Evolutionary conservation across 2,888 invertebrate genomes (phyloP).

Genomic region (Emesis furor): DNA sequence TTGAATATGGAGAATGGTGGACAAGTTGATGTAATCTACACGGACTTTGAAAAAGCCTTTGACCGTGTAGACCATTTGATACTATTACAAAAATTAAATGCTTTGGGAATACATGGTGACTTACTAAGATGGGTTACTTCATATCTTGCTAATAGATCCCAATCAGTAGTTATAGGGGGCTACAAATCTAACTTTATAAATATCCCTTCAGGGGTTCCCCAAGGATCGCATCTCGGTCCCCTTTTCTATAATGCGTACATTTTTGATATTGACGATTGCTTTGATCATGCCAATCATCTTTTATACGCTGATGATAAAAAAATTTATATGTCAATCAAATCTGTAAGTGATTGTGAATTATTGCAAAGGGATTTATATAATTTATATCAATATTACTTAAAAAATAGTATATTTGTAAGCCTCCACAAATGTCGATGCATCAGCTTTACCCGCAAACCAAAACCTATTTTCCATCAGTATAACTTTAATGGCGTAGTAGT

Average conservation of each 20-base stretch:
- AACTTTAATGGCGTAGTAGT: too few species aligned
- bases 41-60: constrained; percentile 9
- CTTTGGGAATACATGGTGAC: constrained; percentile 3
- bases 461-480: neutral
- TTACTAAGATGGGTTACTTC: neutral
- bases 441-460: neutral
- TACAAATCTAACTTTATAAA: neutral
- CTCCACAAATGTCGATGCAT: too few species aligned
- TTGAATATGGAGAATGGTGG: neutral
- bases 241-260: neutral
- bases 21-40: neutral
- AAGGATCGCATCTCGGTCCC: neutral
- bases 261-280: neutral
- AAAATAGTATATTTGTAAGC: too few species aligned
- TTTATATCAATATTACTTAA: neutral
- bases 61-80: neutral
- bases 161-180: neutral
- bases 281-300: neutral
- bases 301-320: neutral
- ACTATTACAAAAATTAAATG: neutral
- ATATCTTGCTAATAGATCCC: neutral
- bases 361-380: neutral
- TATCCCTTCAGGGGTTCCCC: neutral
- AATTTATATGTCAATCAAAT: neutral
- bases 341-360: neutral